Base-by-base conservation (phyloP, 2,888 invertebrate species). In the Papilio gigon region DNA sequence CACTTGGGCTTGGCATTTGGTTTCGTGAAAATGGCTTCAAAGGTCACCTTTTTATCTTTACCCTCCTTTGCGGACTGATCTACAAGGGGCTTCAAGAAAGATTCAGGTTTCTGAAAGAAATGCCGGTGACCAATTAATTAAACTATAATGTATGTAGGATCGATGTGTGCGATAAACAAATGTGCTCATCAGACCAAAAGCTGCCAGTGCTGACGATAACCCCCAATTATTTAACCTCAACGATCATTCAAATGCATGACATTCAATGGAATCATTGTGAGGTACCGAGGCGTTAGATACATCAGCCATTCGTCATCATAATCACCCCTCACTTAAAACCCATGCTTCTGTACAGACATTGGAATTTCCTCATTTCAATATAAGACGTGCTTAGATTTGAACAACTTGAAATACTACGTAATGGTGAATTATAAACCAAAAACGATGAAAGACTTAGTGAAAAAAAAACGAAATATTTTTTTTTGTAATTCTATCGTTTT, bases 21-120 rank as follows among this genome's bases (percentile, higher is more conserved):
- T 91, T 98, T 99, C 73, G 98, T 97, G 93, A 99, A 99, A 84
- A 96, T 96, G 72, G 97, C 97, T 87, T 98, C 97, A 83, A 99
- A 98, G 47, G 94, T 94, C 75, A 98, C 97, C 89, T 97, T 97
- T 88, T 98, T 98, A 89, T 99, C 98, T 89, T 98, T 98, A 78
- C 98, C 97, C 94, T 99, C 97, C 88, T 98, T 96, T 76, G 97
- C 97, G 84, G 96, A 96, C 91, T 97, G 96, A 93, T 99, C 99
- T 80, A 98, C 95, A 82, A 99, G 93, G 72, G 98, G 98, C 88
- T 97, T 97, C 87, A 98, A 94, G 95, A 98, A 99, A 72, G 95
- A 94, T 80, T 98, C 98, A 93, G 95, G 95, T 95, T 98, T 98
- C 98, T 98, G 93, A 82, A 90, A 88, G 71, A 76, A 78, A 78